A percentile compares a stretch with the other conserved stretches of the same genome.
These are phyloP conservation scores for Chironomus riparius DNA, from an alignment of 2,888 invertebrate species.

Conservation along the genomic window DNA sequence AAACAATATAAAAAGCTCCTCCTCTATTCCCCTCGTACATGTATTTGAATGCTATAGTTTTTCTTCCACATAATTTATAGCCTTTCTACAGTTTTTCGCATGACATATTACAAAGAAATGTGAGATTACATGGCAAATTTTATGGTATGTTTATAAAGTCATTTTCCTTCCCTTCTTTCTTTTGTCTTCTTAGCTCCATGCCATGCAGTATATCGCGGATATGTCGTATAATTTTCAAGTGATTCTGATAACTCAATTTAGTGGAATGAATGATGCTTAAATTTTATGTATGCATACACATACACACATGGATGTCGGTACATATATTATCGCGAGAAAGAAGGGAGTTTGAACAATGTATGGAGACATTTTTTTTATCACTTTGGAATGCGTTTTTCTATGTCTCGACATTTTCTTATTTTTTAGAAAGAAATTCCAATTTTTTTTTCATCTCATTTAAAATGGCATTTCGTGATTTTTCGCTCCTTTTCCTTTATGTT, in stretches of 20 bases:
- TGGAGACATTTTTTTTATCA: not conserved
- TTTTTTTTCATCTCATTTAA: no score
- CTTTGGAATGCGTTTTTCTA: no score
- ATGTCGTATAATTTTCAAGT: conserved; percentile 6
- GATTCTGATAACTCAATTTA: conserved; percentile 10
- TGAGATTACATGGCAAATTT: conserved; percentile 10
- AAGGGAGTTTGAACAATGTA: not conserved
- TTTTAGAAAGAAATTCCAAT: no score
- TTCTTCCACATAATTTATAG: conserved; percentile 1
- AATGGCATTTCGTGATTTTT: no score
- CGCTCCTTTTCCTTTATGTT: not conserved
- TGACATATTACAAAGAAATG: not conserved
- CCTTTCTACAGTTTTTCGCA: not conserved
- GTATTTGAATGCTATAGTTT: not conserved
- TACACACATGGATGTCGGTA: not conserved
- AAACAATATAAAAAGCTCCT: not conserved
- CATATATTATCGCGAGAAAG: not conserved
- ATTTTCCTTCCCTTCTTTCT: not conserved
- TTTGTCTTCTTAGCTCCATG: no score
- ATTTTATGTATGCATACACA: not conserved
- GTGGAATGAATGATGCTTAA: conserved; percentile 6
- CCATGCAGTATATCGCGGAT: not conserved
- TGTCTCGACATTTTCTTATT: no score
- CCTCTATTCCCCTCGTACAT: not conserved
- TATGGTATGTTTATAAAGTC: conserved; percentile 4